Percentiles rank a stretch among this genome's conserved stretches.
These are phyloP conservation scores for Rhizoglyphus robini DNA, from an alignment of 1,140 invertebrate genomes.

Conservation along the genomic window DNA sequence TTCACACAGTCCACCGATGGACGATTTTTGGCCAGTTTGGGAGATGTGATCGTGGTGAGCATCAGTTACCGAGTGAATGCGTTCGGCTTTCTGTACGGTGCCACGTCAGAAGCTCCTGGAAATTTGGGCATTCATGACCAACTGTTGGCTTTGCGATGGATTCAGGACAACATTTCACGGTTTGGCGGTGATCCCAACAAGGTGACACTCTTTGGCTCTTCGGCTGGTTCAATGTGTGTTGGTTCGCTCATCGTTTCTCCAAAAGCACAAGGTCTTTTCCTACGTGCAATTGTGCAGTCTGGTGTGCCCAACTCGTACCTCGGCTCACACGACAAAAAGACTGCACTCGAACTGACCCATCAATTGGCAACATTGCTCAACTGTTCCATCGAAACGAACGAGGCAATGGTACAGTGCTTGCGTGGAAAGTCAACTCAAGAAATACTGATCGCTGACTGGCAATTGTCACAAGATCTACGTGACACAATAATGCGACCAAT, in stretches of 20 bases:
- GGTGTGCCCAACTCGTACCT: neutral
- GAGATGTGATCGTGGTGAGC: constrained; percentile 51
- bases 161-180: constrained; percentile 25
- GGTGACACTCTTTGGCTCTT: constrained; percentile 41
- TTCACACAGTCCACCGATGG: constrained; percentile 43
- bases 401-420: neutral
- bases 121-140: constrained; percentile 28
- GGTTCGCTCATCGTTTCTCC: constrained; percentile 34
- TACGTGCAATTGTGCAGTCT: constrained; percentile 33
- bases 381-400: neutral
- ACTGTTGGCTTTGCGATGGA: constrained; percentile 25
- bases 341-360: no score
- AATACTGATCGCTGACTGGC: no score
- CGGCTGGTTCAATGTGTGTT: constrained; percentile 32
- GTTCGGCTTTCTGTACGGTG: constrained; percentile 58
- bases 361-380: no score
- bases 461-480: neutral
- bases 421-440: neutral
- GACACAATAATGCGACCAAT: no score
- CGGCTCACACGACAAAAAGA: constrained; percentile 29
- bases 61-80: constrained; percentile 54
- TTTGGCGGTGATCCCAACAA: constrained; percentile 26
- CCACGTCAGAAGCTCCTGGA: constrained; percentile 35
- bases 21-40: constrained; percentile 48
- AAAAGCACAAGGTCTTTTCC: constrained; percentile 20